phyloP scores from a whole-genome alignment of 2,888 invertebrate species.

The Amphipoea oculea region DNA sequence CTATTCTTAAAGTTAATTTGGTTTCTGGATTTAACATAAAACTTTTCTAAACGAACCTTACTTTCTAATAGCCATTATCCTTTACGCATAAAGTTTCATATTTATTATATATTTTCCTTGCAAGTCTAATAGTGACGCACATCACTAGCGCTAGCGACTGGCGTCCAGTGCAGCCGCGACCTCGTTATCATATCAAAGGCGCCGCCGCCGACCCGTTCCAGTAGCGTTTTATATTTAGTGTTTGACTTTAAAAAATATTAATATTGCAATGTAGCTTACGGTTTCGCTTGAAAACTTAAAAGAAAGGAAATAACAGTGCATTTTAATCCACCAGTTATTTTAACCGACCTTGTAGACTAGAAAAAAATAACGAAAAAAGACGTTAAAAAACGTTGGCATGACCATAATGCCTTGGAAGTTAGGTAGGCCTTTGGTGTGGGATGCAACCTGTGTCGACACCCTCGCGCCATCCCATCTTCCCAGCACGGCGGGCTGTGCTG shows the following conservation, averaged over 20 bases:
- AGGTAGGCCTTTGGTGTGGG: no score
- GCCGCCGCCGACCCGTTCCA: slow-evolving; percentile 44
- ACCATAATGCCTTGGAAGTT: no score
- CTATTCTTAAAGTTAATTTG: no score
- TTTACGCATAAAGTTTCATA: not conserved
- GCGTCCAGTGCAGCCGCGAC: slow-evolving; percentile 44
- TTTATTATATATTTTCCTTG: not conserved
- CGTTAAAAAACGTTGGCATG: no score
- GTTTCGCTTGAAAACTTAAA: not conserved
- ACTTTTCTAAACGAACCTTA: not conserved
- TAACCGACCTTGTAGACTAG: no score
- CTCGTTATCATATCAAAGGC: slow-evolving; percentile 77
- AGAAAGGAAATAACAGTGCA: not conserved
- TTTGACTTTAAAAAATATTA: slow-evolving; percentile 28
- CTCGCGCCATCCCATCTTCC: no score
- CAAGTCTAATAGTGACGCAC: slow-evolving; percentile 15
- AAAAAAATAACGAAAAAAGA: no score
- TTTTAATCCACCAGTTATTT: not conserved
- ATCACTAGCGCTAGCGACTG: slow-evolving; percentile 39
- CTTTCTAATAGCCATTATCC: not conserved
- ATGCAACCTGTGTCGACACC: no score
- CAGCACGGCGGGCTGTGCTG: no score
- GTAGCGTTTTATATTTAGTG: slow-evolving; percentile 53
- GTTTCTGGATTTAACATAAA: not conserved
- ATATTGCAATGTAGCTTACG: not conserved